phyloP scores from a whole-genome alignment of 2,797 vertebrate species.

The Pangasius djambal region DNA sequence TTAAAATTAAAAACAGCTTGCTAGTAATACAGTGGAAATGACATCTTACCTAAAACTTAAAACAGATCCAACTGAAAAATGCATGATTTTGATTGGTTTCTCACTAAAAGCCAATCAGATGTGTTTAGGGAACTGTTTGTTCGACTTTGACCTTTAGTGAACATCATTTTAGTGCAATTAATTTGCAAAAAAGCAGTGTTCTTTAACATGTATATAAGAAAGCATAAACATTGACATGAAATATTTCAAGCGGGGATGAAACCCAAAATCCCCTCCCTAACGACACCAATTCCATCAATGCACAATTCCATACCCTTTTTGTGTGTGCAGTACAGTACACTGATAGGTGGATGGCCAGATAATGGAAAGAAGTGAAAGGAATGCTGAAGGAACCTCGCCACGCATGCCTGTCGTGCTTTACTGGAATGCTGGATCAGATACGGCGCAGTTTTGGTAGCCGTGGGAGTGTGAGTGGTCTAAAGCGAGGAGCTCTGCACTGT shows the following conservation, averaged over 20 bases:
- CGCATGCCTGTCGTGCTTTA: too few species aligned
- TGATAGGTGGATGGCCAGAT: not conserved
- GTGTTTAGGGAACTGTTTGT: not conserved
- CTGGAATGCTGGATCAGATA: not conserved
- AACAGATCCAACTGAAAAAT: not conserved
- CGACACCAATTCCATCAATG: too few species aligned
- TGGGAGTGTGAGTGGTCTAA: not conserved
- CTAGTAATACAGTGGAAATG: not conserved
- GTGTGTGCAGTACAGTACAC: not conserved
- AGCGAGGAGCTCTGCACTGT: not conserved
- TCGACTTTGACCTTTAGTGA: not conserved
- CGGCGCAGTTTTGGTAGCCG: not conserved
- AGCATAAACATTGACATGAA: not conserved
- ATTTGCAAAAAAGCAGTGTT: not conserved
- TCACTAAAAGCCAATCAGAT: not conserved
- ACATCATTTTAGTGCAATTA: not conserved
- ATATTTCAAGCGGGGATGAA: not conserved
- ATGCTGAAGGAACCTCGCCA: not conserved
- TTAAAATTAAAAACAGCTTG: not conserved
- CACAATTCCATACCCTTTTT: too few species aligned
- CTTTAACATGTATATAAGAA: not conserved
- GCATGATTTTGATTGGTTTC: not conserved
- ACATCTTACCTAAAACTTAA: not conserved
- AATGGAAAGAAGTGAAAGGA: not conserved
- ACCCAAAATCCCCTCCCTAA: not conserved